Conservation (phyloP, 2,113 vertebrate species). For the Mus pahari region DNA sequence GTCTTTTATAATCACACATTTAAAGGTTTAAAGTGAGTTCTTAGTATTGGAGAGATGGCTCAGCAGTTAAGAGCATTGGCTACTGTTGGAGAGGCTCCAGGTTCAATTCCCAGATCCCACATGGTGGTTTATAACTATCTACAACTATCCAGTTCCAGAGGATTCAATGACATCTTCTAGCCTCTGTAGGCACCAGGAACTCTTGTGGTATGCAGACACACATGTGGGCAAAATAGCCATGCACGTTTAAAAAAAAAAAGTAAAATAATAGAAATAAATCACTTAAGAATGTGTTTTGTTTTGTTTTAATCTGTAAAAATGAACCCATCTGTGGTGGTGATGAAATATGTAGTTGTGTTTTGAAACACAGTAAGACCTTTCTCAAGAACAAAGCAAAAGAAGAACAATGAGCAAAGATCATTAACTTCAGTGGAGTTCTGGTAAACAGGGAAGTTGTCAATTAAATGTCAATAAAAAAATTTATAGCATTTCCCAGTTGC, state of each 20-base stretch:
- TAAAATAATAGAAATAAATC: not conserved
- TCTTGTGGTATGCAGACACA: not conserved
- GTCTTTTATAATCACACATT: conserved; percentile 52
- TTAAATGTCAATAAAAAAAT: not conserved
- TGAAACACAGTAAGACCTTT: not conserved
- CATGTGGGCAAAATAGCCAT: not conserved
- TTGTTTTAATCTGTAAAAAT: not conserved
- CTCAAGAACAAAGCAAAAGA: not conserved
- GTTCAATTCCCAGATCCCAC: not conserved
- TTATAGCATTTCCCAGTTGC: not conserved
- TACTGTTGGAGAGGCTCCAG: not conserved
- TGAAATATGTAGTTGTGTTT: not conserved
- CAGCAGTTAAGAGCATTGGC: not conserved
- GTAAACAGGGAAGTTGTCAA: not conserved
- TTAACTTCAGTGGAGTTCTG: not conserved
- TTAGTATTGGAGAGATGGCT: not conserved
- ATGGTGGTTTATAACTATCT: not conserved
- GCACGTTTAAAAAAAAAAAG: not conserved
- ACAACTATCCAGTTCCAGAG: not conserved
- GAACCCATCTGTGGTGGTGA: not conserved
- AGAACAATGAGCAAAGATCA: not conserved
- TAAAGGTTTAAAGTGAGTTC: conserved; percentile 8
- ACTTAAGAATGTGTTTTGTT: not conserved
- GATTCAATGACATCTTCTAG: no score
- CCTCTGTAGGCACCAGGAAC: not conserved